Evolutionary conservation across 2,888 invertebrate genomes (phyloP).

Genomic region (Acrobasis repandana): DNA sequence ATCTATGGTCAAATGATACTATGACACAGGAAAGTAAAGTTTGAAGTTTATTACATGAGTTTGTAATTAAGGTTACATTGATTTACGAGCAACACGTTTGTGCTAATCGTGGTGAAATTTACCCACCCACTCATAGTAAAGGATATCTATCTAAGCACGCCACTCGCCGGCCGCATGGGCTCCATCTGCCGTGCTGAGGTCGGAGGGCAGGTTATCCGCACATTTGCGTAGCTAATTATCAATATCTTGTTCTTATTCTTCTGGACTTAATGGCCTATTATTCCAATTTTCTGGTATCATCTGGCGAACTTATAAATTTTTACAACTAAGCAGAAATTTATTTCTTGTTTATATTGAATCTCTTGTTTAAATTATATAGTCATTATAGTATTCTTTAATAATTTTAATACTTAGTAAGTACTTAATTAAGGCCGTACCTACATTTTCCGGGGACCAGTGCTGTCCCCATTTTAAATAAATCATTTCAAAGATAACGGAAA

Average conservation of each 20-base stretch:
- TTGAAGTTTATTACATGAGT: background rate
- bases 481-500: no score
- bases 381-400: no score
- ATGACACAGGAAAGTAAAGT: no score
- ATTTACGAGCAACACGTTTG: no score
- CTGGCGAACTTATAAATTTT: background rate
- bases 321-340: background rate
- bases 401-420: no score
- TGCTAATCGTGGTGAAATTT: background rate
- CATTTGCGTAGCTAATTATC: slow-evolving; percentile 1
- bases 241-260: slow-evolving; percentile 7
- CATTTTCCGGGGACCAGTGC: no score
- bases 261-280: slow-evolving; percentile 7
- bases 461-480: no score
- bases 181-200: background rate
- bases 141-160: background rate
- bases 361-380: no score
- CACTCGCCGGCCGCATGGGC: background rate
- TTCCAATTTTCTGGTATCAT: slow-evolving; percentile 7
- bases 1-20: no score
- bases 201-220: background rate
- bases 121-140: background rate
- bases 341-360: background rate
- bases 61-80: no score
- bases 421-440: no score